These are phyloP conservation scores for Oreochromis grahami DNA, from an alignment of 2,797 vertebrate species.

Conservation along the genomic window DNA sequence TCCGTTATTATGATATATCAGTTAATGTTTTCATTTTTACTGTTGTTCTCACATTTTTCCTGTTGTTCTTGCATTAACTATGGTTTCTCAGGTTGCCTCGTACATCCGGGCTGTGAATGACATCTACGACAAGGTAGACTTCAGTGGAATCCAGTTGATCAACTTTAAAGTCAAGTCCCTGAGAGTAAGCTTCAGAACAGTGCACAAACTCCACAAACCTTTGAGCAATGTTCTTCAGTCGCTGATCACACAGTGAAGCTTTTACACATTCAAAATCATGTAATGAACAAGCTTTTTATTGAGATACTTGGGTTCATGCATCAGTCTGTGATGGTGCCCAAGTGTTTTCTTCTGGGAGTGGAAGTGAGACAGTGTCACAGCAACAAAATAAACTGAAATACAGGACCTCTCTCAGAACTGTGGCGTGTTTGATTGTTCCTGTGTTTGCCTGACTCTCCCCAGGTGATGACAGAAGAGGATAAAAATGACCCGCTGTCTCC, in stretches of 20 bases:
- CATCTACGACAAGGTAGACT: constrained; percentile 76
- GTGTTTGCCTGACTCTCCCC: background rate
- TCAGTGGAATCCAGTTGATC: constrained; percentile 75
- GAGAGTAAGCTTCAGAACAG: constrained; percentile 60
- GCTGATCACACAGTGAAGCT: background rate
- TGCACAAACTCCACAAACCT: background rate
- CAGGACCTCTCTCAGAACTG: background rate
- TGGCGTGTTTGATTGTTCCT: background rate
- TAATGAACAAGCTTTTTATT: background rate
- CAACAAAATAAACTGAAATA: background rate
- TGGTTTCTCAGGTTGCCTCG: constrained; percentile 66
- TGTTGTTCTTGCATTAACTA: fast-evolving
- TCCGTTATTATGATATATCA: background rate
- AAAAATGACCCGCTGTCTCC: constrained; percentile 52
- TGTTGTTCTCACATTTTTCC: fast-evolving
- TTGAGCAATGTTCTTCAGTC: background rate
- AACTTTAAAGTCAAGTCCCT: constrained; percentile 84
- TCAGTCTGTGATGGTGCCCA: background rate
- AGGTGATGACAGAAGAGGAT: constrained; percentile 72
- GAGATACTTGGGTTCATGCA: background rate
- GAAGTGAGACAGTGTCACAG: background rate
- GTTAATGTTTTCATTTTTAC: background rate
- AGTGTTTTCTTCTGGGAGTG: background rate
- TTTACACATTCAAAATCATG: background rate
- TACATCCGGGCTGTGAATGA: constrained; percentile 79